Evolutionary conservation across 2,113 vertebrate genomes (phyloP).

Genomic region (Grantiella picta): DNA sequence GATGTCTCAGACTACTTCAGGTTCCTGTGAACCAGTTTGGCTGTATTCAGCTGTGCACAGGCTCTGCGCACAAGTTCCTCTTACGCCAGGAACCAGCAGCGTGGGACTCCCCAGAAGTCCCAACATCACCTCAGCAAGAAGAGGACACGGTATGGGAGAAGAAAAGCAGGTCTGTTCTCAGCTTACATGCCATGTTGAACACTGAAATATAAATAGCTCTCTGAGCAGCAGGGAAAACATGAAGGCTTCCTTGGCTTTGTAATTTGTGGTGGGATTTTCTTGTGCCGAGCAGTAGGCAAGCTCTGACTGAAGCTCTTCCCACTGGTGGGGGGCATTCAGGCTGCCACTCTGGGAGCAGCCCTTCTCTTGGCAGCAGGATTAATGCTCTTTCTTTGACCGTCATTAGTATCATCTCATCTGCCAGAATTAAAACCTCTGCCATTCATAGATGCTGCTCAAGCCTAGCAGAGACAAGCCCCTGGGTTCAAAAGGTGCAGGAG

Average conservation of each 20-base stretch:
- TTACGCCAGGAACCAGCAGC: background rate
- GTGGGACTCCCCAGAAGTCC: background rate
- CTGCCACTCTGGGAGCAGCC: background rate
- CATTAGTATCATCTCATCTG: background rate
- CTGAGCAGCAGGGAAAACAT: conserved; percentile 42
- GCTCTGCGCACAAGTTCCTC: background rate
- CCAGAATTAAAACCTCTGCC: background rate
- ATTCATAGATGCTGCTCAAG: background rate
- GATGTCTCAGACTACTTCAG: conserved; percentile 11
- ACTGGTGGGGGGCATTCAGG: conserved; percentile 45
- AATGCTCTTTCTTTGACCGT: background rate
- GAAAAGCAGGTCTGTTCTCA: conserved; percentile 53
- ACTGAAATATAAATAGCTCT: conserved; percentile 52
- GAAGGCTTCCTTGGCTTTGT: conserved; percentile 54
- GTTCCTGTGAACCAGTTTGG: background rate
- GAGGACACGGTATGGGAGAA: conserved; percentile 7
- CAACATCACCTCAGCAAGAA: background rate
- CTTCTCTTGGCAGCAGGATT: background rate
- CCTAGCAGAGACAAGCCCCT: background rate
- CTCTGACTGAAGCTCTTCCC: conserved; percentile 44
- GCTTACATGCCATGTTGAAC: conserved; percentile 2
- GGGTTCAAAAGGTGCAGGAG: background rate
- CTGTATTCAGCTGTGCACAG: background rate
- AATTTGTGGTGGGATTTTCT: conserved; percentile 54
- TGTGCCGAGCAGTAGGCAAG: background rate